Evolutionary conservation across 2,888 invertebrate species (phyloP).

Genomic region (Dorcus hopei): DNA sequence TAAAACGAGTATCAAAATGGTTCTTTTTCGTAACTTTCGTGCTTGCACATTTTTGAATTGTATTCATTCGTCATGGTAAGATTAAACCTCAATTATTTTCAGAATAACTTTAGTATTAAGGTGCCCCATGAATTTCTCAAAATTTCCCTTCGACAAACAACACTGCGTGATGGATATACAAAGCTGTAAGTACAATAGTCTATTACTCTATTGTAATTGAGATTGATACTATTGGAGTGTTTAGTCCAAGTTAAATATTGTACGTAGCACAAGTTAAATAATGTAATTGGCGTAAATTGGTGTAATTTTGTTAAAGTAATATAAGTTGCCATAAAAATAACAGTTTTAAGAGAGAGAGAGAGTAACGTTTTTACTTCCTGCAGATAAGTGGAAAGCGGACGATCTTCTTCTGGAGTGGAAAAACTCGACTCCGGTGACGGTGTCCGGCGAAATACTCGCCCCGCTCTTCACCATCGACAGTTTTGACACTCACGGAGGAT

Average conservation of each 20-base stretch:
- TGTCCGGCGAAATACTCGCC: conserved; percentile 8
- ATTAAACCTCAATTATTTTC: conserved; percentile 13
- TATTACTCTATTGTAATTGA: background rate
- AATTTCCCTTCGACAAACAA: conserved; percentile 89
- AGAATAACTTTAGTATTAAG: conserved; percentile 87
- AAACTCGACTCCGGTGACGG: conserved; percentile 4
- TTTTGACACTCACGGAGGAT: conserved; percentile 18
- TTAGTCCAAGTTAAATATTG: no score
- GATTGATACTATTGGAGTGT: no score
- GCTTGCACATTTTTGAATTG: no score
- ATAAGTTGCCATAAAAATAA: no score
- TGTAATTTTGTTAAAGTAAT: no score
- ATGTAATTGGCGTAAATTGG: no score
- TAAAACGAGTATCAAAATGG: no score
- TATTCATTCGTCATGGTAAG: no score
- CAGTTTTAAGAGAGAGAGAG: background rate
- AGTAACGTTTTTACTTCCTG: no score
- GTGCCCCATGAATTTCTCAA: conserved; percentile 90
- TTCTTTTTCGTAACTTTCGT: no score
- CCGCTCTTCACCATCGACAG: conserved; percentile 14
- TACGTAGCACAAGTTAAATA: no score
- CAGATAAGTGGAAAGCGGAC: conserved; percentile 13
- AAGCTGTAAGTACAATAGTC: conserved; percentile 71
- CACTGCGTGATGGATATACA: conserved; percentile 86
- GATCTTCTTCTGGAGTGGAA: conserved; percentile 12